phyloP scores from a whole-genome alignment of 2,113 vertebrate genomes.

The Piaya cayana region DNA sequence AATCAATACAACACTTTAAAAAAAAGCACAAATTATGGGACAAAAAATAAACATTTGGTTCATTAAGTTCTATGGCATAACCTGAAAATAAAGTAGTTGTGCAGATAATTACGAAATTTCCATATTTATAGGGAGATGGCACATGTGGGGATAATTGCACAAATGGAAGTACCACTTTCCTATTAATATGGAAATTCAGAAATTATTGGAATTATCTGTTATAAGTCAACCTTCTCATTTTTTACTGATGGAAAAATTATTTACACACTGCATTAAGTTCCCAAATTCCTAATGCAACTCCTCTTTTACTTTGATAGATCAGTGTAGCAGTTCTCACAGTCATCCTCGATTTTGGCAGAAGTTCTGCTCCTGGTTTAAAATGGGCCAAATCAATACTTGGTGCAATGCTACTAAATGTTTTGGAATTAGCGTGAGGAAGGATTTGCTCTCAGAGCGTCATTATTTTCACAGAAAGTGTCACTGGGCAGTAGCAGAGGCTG shows the following conservation, averaged over 20 bases:
- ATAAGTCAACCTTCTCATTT: conserved; percentile 46
- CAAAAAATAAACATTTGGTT: not conserved
- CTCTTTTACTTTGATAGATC: conserved; percentile 27
- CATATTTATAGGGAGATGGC: conserved; percentile 63
- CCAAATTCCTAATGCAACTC: conserved; percentile 28
- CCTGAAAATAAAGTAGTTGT: conserved; percentile 36
- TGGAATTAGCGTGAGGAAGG: not conserved
- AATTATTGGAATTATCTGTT: conserved; percentile 52
- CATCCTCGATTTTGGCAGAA: conserved; percentile 14
- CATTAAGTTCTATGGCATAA: not conserved
- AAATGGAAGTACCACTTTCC: conserved; percentile 40
- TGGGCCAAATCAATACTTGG: not conserved
- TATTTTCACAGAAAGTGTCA: too few relatives aligned
- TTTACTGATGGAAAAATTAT: conserved; percentile 48
- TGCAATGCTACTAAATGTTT: not conserved
- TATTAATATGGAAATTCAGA: conserved; percentile 70
- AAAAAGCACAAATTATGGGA: not conserved
- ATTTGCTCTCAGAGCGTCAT: not conserved
- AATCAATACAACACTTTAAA: not conserved
- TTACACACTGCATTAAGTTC: conserved; percentile 38
- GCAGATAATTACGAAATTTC: conserved; percentile 62
- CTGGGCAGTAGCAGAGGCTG: too few relatives aligned
- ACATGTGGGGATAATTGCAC: conserved; percentile 61
- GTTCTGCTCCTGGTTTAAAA: not conserved
- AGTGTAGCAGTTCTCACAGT: not conserved